Evolutionary conservation across 1,140 invertebrate genomes (phyloP), one percentile per base, ranked within the genome.

Genomic region (Drosophila paulistorum): DNA sequence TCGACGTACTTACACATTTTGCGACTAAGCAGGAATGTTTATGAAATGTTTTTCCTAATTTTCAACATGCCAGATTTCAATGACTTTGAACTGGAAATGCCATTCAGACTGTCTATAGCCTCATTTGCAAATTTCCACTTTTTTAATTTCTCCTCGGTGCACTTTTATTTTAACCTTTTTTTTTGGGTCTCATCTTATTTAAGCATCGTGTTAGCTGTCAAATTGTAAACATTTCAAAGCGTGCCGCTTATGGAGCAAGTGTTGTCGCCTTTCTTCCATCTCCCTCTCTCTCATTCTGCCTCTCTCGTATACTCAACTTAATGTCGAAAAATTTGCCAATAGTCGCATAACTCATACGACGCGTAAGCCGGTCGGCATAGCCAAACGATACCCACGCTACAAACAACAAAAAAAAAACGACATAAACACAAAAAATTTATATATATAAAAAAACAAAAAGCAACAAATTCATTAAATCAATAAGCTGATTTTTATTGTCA

Each of bases 21-120:
- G 23, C 68, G 10, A 65, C 61, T 64, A 35, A 65, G 17, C 37
- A 69, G 84, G 84, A 87, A 87, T 87, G 84, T 59, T 51, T 87
- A 80, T 83, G 87, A 87, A 82, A 77, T 80, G 45, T 87, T 84
- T 89, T 84, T 80, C 64, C 84, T 84, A 87, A 87, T 84, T 80
- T 80, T 71, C 68, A 63, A 77, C 65, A 66, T 68, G 69, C 77
- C 51, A 69, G 63, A 66, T 63, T 30, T 7, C 48, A 60, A 48
- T 67, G 79, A 79, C 83, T 84, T 84, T 87, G 84, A 89, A 87
- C 84, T 73, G 80, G 74, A 84, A 83, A 71, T 77, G 70, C 71
- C 83, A 67, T 48, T 51, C 41, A 41, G 42, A 14, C 45, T 48
- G 17, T 7, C 45, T 51, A 66, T 30, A 23, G 26, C 23, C 45